Evolutionary conservation across 1,140 invertebrate species (phyloP), one percentile per base, ranked within the genome.

Genomic region (Bombus pyrosoma): DNA sequence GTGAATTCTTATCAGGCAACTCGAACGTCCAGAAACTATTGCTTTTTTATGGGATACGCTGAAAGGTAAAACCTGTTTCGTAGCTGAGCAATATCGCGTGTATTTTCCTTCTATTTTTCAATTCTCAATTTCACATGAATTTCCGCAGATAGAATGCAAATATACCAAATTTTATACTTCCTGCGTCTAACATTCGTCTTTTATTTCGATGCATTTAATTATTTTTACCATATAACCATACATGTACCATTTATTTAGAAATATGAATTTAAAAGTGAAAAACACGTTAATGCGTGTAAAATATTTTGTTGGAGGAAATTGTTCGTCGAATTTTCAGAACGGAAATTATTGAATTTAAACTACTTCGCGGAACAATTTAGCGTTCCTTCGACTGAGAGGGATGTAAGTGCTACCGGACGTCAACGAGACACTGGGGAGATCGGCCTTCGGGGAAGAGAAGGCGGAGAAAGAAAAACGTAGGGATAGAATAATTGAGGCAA

Each of bases 401-500:
- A 64, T 73, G 83, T 80, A 85, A 85, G 83, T 85, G 77, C 68
- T 80, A 85, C 78, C 83, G 83, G 83, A 85, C 57, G 83, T 73
- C 86, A 66, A 86, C 78, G 86, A 81, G 86, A 91, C 90, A 84
- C 83, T 69, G 83, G 79, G 43, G 69, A 81, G 85, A 76, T 71
- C 37, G 25, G 57, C n/a, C 18, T 73, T 86, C 66, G 64, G 53
- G 85, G 77, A n/a, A 79, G 80, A 78, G 84, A 86, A 75, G 75
- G 83, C 32, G 76, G 69, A 74, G 83, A 81, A 88, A 77, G 86
- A 82, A 89, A 83, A 92, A 89, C 80, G 76, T 76, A 75, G 75
- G 90, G 90, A 92, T 91, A 88, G 91, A 93, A 93, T 93, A 92
- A 92, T 91, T 90, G 89, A 92, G 88, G 86, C 81, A 86, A 86